These are phyloP conservation scores for Arvicanthis niloticus DNA, from an alignment of 2,113 vertebrate species.

Conservation along the genomic window DNA sequence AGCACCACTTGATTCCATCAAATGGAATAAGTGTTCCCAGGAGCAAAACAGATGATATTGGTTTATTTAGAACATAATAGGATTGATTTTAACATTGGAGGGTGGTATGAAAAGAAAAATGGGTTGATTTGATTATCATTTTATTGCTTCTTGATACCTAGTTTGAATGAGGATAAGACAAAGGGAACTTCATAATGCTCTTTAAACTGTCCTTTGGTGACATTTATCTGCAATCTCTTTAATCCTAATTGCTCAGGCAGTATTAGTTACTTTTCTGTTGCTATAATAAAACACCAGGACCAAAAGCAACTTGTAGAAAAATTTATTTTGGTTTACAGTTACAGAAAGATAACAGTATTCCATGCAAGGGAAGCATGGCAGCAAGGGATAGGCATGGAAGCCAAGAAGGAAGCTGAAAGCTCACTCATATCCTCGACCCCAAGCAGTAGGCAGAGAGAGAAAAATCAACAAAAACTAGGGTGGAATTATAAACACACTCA, in stretches of 20 bases:
- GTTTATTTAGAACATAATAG: not conserved
- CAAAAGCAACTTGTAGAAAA: not conserved
- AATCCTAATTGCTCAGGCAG: not conserved
- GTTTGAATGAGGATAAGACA: not conserved
- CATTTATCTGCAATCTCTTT: not conserved
- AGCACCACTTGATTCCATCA: not conserved
- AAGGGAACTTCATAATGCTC: not conserved
- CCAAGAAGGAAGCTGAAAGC: not conserved
- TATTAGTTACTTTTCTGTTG: not conserved
- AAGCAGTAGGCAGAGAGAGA: not conserved
- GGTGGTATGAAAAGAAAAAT: not conserved
- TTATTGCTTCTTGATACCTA: not conserved
- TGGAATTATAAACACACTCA: not conserved
- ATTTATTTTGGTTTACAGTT: not conserved
- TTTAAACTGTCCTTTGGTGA: not conserved
- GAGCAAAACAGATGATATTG: not conserved
- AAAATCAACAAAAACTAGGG: not conserved
- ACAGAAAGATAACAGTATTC: not conserved
- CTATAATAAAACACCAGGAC: not conserved
- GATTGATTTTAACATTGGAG: not conserved
- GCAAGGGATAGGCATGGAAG: no score
- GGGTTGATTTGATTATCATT: not conserved
- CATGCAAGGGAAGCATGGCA: not conserved
- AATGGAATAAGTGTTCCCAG: not conserved
- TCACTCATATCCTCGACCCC: no score